Evolutionary conservation across 2,113 vertebrate genomes (phyloP).

Genomic region (Athene noctua): DNA sequence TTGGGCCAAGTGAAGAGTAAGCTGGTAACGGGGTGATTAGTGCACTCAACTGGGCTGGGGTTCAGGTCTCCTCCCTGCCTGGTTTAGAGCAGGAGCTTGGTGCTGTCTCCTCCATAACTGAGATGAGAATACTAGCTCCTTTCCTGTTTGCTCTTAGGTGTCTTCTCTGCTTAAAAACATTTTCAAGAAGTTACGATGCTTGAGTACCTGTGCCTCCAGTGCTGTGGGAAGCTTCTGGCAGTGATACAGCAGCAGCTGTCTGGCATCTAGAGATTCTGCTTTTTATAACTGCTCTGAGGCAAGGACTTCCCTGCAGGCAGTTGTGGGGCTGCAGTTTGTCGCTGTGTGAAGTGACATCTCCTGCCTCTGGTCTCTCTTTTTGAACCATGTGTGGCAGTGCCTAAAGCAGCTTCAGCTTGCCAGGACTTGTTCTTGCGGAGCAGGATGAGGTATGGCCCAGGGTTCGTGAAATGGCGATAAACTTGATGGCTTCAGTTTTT

Average conservation of each 20-base stretch:
- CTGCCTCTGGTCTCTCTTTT: background rate
- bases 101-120: accelerated
- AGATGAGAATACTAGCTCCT: accelerated
- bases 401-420: background rate
- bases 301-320: background rate
- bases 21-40: background rate
- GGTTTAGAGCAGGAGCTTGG: background rate
- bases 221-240: background rate
- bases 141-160: background rate
- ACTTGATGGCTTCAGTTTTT: background rate
- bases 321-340: background rate
- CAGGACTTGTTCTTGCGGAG: background rate
- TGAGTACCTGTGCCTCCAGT: background rate
- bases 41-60: background rate
- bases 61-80: background rate
- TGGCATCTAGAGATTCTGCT: background rate
- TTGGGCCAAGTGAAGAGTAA: background rate
- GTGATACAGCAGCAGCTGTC: background rate
- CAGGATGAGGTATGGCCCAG: too few species aligned
- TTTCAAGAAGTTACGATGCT: background rate
- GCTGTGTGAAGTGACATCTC: background rate
- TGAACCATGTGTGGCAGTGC: accelerated
- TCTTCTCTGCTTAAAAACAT: background rate
- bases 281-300: background rate
- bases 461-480: background rate